phyloP scores from a whole-genome alignment of 2,888 invertebrate species.

The Eueremaeus valkanovi region DNA sequence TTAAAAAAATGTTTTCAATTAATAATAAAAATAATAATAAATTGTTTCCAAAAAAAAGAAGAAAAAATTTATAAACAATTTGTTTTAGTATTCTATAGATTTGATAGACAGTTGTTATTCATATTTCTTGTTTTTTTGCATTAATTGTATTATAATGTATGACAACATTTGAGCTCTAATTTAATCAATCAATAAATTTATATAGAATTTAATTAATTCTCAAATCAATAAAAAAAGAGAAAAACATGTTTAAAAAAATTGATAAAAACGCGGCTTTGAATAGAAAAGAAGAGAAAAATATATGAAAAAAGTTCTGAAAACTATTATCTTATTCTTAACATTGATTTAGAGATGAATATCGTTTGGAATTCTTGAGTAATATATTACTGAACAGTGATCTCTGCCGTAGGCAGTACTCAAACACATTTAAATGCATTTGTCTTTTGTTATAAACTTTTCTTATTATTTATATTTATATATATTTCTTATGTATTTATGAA shows the following conservation, averaged over 20 bases:
- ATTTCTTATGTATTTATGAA: no score
- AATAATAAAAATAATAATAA: no score
- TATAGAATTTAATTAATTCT: background rate
- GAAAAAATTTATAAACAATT: background rate
- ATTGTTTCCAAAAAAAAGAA: slow-evolving; percentile 8
- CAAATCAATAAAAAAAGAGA: background rate
- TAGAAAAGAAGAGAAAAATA: background rate
- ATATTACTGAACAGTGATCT: slow-evolving; percentile 14
- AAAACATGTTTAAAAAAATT: background rate
- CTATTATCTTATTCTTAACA: background rate
- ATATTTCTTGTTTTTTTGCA: no score
- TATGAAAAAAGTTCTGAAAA: background rate
- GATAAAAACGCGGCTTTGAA: background rate
- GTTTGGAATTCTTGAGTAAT: slow-evolving; percentile 15
- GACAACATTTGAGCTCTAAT: slow-evolving; percentile 25
- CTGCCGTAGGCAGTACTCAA: slow-evolving; percentile 20
- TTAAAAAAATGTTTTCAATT: no score
- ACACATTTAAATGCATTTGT: no score
- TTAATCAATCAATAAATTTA: background rate
- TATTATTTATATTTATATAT: no score
- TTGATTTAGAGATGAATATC: background rate
- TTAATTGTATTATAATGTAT: slow-evolving; percentile 6
- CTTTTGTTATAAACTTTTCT: no score
- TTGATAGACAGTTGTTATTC: background rate
- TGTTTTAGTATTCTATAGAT: background rate